Base-by-base conservation (phyloP, 2,888 invertebrate species). In the Noctua comes region DNA sequence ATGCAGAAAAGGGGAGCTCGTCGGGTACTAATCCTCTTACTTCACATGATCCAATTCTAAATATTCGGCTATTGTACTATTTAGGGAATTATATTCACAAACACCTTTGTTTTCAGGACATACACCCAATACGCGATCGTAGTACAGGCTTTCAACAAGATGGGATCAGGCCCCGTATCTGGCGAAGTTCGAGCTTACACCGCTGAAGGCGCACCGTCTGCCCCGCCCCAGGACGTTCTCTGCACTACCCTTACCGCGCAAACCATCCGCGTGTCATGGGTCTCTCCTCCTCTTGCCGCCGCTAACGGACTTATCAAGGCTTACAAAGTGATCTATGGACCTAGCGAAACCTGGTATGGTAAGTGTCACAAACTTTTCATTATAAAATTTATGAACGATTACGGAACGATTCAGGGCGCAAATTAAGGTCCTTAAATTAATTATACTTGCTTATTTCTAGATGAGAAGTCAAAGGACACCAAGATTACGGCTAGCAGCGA, bases 91-190 rank as follows among this genome's bases (percentile, higher is more conserved):
- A 43, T 43, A 18, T 71, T 59, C 8, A 71, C 40, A 5, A 62
- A 51, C 1, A 66, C 62, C 21, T 40, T 46, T 66, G 31, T 65
- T 89, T 89, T 86, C 92, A 98, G 98, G 92, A 99, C 99, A 0
- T 99, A 99, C 96, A 99, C 99, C 0, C 99, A 99, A 94, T 99
- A 99, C 95, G 98, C 99, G n/a, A 98, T 99, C 40, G 99, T 99
- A 36, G 99, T 99, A 16, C 99, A 99, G 96, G 99, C 99, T 0
- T 99, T 99, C 94, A 99, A 99, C 96, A 98, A 98, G 95, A 98
- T 99, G 91, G 99, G 99, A 24, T 98, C 99, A 2, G 99, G 99
- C 51, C 99, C 99, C 0, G 97, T 98, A 92, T 98, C 99, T 68
- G 98, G 98, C 73, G 99, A 99, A 95, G 97, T 98, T 64, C 98